Base-by-base conservation (phyloP, 2,113 vertebrate species). In the Hydrolagus affinis region DNA sequence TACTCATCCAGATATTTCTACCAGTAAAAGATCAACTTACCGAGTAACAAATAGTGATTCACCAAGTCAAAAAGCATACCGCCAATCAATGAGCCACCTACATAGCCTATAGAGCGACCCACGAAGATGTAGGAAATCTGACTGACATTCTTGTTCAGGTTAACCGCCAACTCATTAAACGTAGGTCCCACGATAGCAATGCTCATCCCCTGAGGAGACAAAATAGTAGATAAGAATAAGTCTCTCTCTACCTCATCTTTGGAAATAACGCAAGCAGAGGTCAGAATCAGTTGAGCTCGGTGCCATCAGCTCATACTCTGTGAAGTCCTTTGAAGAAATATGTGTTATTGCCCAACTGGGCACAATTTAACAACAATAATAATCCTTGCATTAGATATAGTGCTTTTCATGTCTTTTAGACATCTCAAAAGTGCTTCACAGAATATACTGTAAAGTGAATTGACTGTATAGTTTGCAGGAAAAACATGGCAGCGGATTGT, bases 51-150 rank as follows among this genome's bases (percentile, higher is more conserved):
- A 12, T 93, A 87, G 1, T 94, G 93, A 90, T 96, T 95, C 91
- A 95, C 89, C 86, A 72, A 90, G 87, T 98, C 96, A 70, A 98
- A 93, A 70, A 98, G 94, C 66, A 95, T 10, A 25, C 97, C 97
- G 3, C 95, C 96, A 8, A 96, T 0, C 70, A 97, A 89, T 15
- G 97, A 98, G 1, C 97, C 97, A 0, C 91, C 90, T 30, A 98
- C 94, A 89, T 94, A 98, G 8, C 97, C 97, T 0, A 89, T 85
- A 0, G 97, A 95, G 0, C 96, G 95, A 0, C 97, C 96, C 11
- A 97, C 92, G 28, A 99, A 97, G 89, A 99, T 92, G 87, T 94
- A 94, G 80, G 94, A 97, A 86, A 99, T 95, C 80, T 95, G 95
- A 90, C 94, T 95, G 89, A 99, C 93, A 88, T 95, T 93, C 87